Conservation (phyloP, 2,113 vertebrate species). For the Microtus montanus region DNA sequence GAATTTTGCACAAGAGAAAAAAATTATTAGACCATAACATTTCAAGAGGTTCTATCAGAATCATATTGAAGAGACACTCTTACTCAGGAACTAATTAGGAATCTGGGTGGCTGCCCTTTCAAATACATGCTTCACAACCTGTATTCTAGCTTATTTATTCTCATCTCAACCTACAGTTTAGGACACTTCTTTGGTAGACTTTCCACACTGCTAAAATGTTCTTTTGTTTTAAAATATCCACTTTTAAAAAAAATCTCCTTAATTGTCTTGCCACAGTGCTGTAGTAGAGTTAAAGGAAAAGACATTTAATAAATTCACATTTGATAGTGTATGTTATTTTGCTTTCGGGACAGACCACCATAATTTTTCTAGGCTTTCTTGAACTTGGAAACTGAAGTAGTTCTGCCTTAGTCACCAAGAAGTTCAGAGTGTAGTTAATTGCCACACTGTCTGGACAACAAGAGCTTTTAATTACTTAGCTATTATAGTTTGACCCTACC, state of each 20-base stretch:
- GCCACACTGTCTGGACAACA: not conserved
- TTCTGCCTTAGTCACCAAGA: not conserved
- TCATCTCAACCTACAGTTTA: not conserved
- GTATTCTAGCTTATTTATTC: conserved; percentile 36
- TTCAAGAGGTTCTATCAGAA: conserved; percentile 62
- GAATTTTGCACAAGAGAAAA: conserved; percentile 71
- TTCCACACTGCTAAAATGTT: not conserved
- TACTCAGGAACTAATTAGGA: conserved; percentile 55
- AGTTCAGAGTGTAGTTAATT: not conserved
- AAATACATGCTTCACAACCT: conserved; percentile 47
- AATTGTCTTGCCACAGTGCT: not conserved
- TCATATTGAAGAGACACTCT: conserved; percentile 51
- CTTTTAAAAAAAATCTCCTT: conserved; percentile 30
- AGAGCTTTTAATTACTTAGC: not conserved
- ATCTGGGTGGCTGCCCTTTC: conserved; percentile 52
- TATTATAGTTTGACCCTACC: not conserved
- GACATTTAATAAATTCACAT: conserved; percentile 1
- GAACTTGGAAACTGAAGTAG: not conserved
- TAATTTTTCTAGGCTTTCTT: not conserved
- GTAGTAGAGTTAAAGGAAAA: not conserved
- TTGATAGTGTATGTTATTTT: not conserved
- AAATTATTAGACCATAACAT: conserved; percentile 72
- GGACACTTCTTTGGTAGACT: not conserved
- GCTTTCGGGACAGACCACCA: not conserved
- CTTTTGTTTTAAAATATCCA: not conserved